These are phyloP conservation scores for Campodea augens DNA, from an alignment of 1,140 invertebrate genomes.

Conservation along the genomic window DNA sequence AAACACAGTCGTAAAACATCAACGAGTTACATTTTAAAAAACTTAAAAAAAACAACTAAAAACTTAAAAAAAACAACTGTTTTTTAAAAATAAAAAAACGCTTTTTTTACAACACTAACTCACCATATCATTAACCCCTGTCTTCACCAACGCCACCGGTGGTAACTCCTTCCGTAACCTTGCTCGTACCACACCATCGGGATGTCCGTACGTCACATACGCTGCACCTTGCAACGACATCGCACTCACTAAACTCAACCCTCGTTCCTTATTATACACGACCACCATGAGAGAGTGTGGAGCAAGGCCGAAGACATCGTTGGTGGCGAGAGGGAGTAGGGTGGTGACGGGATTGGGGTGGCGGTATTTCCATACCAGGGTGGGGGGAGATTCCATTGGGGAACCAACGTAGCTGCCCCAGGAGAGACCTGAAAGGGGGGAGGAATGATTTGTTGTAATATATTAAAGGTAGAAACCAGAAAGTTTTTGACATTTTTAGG, in stretches of 20 bases:
- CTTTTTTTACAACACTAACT: too few species aligned
- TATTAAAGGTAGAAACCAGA: too few species aligned
- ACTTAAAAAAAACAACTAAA: too few species aligned
- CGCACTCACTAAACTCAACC: slow-evolving; percentile 18
- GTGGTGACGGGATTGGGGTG: slow-evolving; percentile 31
- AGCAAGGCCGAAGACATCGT: slow-evolving; percentile 48
- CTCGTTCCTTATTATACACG: slow-evolving; percentile 36
- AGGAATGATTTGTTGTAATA: too few species aligned
- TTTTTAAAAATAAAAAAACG: too few species aligned
- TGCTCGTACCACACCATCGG: slow-evolving; percentile 45
- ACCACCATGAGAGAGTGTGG: slow-evolving; percentile 37
- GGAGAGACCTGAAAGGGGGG: too few species aligned
- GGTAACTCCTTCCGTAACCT: slow-evolving; percentile 41
- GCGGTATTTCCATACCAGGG: slow-evolving; percentile 35
- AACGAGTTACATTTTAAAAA: too few species aligned
- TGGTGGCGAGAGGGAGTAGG: slow-evolving; percentile 43
- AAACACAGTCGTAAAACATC: too few species aligned
- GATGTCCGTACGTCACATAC: slow-evolving; percentile 44
- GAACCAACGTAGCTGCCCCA: slow-evolving; percentile 75
- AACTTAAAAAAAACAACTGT: too few species aligned
- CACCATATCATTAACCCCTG: slow-evolving; percentile 34
- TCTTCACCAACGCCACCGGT: slow-evolving; percentile 35
- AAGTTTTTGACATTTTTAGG: too few species aligned
- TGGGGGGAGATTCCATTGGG: slow-evolving; percentile 38
- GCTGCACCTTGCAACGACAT: slow-evolving; percentile 30